Percentiles rank a stretch among this genome's conserved stretches.
These are phyloP conservation scores for Sesia apiformis DNA, from an alignment of 2,888 invertebrate species.

Conservation along the genomic window DNA sequence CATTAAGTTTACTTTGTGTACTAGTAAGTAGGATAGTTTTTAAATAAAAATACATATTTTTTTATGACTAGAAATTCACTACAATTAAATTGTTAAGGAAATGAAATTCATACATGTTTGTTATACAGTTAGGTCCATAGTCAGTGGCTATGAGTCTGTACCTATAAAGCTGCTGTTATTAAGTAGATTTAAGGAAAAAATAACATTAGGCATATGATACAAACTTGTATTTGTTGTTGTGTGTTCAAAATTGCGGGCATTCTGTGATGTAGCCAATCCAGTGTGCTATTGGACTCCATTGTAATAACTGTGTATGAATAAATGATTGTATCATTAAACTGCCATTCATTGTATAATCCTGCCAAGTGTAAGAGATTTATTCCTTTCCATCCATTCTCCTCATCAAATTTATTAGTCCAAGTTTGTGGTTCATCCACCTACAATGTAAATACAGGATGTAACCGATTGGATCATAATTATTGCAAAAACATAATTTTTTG, in stretches of 20 bases:
- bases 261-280: constrained; percentile 85
- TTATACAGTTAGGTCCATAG: no score
- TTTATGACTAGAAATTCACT: no score
- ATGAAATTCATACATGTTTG: no score
- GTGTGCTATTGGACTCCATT: constrained; percentile 78
- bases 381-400: constrained; percentile 75
- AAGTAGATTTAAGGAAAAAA: no score
- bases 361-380: constrained; percentile 82
- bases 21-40: no score
- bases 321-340: constrained; percentile 71
- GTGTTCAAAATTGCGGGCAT: constrained; percentile 86
- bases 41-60: no score
- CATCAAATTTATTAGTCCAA: constrained; percentile 66
- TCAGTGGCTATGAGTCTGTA: no score
- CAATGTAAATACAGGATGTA: neutral
- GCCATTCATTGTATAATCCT: constrained; percentile 83
- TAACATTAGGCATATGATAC: neutral
- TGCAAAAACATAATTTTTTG: no score
- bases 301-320: constrained; percentile 87
- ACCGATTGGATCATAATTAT: no score
- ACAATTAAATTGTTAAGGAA: no score
- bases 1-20: no score
- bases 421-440: constrained; percentile 71
- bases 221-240: constrained; percentile 61
- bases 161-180: no score